Evolutionary conservation across 2,113 vertebrate genomes (phyloP).

Genomic region (Chinchilla lanigera): DNA sequence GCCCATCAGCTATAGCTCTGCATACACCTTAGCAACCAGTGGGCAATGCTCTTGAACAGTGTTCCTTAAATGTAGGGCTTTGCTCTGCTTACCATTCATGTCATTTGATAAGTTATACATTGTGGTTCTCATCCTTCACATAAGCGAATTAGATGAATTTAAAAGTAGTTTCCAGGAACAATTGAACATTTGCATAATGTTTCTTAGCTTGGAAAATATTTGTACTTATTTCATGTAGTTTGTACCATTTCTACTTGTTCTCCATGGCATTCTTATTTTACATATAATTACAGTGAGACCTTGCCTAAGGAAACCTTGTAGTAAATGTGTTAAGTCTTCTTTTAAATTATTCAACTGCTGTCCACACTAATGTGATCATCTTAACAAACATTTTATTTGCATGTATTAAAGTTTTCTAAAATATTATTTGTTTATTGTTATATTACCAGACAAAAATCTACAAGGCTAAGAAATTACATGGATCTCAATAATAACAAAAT

Average conservation of each 20-base stretch:
- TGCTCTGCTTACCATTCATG: not conserved
- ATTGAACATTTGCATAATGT: not conserved
- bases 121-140: not conserved
- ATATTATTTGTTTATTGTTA: slow-evolving; percentile 9
- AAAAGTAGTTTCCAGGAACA: not conserved
- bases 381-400: not conserved
- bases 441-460: not conserved
- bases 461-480: not conserved
- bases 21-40: not conserved
- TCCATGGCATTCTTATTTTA: slow-evolving; percentile 6
- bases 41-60: not conserved
- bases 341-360: slow-evolving; percentile 28
- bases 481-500: not conserved
- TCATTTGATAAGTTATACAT: not conserved
- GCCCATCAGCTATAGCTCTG: not conserved
- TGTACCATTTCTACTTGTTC: not conserved
- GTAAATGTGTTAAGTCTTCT: not conserved
- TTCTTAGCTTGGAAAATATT: slow-evolving; percentile 18
- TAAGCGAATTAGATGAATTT: not conserved
- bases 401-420: not conserved
- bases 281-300: not conserved
- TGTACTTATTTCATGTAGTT: not conserved
- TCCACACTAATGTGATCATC: not conserved
- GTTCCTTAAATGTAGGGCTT: not conserved
- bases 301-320: not conserved